Conservation (phyloP, 2,888 invertebrate genomes). For the Horisme vitalbata region DNA sequence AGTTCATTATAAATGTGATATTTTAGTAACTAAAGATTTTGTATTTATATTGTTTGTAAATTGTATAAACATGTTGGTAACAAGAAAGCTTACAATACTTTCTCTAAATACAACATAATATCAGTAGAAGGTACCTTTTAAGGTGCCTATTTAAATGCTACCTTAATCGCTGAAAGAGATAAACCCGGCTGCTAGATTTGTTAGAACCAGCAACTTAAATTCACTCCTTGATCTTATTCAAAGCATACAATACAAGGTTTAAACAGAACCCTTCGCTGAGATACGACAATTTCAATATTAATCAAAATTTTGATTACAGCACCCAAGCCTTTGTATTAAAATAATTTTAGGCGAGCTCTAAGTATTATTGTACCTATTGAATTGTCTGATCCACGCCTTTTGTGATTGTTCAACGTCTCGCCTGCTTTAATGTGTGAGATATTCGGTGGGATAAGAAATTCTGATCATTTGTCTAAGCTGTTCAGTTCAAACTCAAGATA, state of each 20-base stretch:
- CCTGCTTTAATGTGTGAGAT: slow-evolving; percentile 11
- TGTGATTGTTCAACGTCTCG: slow-evolving; percentile 25
- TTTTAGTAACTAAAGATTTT: too few relatives aligned
- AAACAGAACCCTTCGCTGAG: slow-evolving; percentile 8
- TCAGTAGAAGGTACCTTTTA: too few relatives aligned
- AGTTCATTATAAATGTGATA: too few relatives aligned
- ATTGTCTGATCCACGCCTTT: slow-evolving; percentile 26
- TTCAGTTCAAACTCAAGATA: background rate
- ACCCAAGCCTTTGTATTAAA: slow-evolving; percentile 19
- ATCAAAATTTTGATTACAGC: slow-evolving; percentile 25
- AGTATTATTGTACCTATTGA: slow-evolving; percentile 24
- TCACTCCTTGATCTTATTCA: too few relatives aligned
- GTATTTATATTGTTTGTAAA: too few relatives aligned
- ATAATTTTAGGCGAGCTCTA: slow-evolving; percentile 18
- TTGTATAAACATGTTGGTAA: too few relatives aligned
- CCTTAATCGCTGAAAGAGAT: too few relatives aligned
- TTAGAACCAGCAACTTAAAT: background rate
- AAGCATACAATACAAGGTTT: slow-evolving; percentile 3
- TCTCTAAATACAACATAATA: too few relatives aligned
- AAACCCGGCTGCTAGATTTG: too few relatives aligned
- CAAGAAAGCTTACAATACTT: too few relatives aligned
- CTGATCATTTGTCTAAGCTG: background rate
- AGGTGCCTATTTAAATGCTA: too few relatives aligned
- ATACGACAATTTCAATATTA: slow-evolving; percentile 24
- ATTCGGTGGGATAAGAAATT: background rate